These are phyloP conservation scores for Ammospiza nelsoni DNA, from an alignment of 2,113 vertebrate species.

Conservation along the genomic window DNA sequence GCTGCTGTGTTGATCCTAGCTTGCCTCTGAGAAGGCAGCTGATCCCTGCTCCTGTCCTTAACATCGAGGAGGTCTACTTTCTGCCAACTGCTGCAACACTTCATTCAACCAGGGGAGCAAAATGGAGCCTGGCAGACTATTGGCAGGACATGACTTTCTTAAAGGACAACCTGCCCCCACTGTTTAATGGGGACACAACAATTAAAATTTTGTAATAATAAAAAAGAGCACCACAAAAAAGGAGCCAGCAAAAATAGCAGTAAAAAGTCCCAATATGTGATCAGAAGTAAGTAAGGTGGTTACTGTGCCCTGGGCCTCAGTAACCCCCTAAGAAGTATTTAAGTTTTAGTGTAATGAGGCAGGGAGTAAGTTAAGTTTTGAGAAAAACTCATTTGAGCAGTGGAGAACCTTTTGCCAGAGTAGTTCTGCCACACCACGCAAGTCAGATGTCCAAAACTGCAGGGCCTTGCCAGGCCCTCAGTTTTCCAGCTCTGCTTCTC, in stretches of 20 bases:
- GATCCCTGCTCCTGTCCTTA: not conserved
- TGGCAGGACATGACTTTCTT: not conserved
- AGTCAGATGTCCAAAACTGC: not conserved
- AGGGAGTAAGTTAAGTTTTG: too few relatives aligned
- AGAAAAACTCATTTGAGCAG: not conserved
- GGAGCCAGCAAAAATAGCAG: not conserved
- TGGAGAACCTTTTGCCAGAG: not conserved
- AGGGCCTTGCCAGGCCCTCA: fast-evolving
- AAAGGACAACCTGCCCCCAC: not conserved
- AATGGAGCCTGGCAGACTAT: not conserved
- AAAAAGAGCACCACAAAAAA: not conserved
- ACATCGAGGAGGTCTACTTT: not conserved
- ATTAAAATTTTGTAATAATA: not conserved
- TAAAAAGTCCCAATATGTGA: not conserved
- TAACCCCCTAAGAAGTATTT: not conserved
- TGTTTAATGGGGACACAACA: not conserved
- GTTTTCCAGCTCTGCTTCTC: not conserved
- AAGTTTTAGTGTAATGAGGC: too few relatives aligned
- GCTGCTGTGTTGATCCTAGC: not conserved
- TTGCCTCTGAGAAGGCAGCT: not conserved
- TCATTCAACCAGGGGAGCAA: not conserved
- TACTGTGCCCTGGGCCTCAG: not conserved
- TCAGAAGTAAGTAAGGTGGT: not conserved
- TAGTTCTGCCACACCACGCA: not conserved
- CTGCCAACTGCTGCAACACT: not conserved